These are phyloP conservation scores for Calameuta filiformis DNA, from an alignment of 2,888 invertebrate genomes.

Conservation along the genomic window DNA sequence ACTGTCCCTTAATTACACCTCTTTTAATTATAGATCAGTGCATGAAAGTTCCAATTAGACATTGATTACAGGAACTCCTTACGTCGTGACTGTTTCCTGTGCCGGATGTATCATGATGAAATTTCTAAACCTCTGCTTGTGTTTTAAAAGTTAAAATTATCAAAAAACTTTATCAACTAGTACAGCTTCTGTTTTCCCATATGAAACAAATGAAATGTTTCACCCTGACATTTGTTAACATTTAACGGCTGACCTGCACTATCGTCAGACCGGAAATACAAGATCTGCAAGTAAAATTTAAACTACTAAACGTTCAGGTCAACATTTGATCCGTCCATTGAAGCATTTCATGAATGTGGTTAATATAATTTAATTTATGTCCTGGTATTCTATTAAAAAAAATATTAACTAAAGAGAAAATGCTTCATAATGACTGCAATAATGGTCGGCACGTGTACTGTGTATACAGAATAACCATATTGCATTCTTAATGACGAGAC, in stretches of 20 bases:
- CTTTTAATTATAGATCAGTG: background rate
- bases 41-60: background rate
- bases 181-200: background rate
- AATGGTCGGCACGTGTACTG: background rate
- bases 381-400: background rate
- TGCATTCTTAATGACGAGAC: background rate
- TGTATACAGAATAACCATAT: background rate
- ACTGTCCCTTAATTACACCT: background rate
- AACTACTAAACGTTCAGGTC: background rate
- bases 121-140: background rate
- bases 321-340: background rate
- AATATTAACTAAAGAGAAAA: background rate
- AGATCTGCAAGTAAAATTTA: background rate
- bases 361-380: background rate
- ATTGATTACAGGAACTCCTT: background rate
- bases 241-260: background rate
- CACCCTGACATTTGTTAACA: background rate
- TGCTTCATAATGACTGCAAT: background rate
- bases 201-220: background rate
- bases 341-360: background rate
- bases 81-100: background rate
- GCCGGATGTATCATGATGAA: background rate
- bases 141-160: background rate
- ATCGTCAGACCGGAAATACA: background rate
- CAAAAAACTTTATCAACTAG: background rate